Evolutionary conservation across 2,888 invertebrate genomes (phyloP).

Genomic region (Tiliacea citrago): DNA sequence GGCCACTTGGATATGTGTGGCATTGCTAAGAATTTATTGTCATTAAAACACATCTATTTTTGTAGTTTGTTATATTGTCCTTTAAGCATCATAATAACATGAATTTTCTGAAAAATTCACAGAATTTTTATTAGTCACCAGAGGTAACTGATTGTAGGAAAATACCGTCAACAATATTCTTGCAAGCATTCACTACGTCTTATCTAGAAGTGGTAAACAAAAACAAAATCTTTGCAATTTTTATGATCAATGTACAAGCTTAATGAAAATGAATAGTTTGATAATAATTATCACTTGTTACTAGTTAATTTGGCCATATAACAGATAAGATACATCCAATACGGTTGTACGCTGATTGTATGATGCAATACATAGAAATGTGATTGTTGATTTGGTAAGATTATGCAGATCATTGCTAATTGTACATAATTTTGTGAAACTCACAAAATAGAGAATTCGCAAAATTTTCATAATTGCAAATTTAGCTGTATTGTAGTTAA

Average conservation of each 20-base stretch:
- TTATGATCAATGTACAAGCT: conserved; percentile 56
- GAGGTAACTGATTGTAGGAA: conserved; percentile 37
- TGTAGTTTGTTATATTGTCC: conserved; percentile 18
- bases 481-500: background rate
- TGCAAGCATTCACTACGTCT: conserved; percentile 47
- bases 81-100: conserved; percentile 17
- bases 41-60: conserved; percentile 27
- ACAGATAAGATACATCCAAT: conserved; percentile 70
- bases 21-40: conserved; percentile 22
- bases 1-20: conserved; percentile 34
- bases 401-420: conserved; percentile 45
- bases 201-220: conserved; percentile 67
- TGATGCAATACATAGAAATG: conserved; percentile 75
- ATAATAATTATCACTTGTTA: conserved; percentile 63
- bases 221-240: conserved; percentile 60
- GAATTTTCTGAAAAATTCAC: conserved; percentile 27
- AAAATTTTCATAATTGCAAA: background rate
- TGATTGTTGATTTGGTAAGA: conserved; percentile 40
- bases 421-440: conserved; percentile 1
- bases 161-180: conserved; percentile 53
- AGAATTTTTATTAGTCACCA: conserved; percentile 42
- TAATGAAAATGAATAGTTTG: conserved; percentile 68
- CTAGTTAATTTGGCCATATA: conserved; percentile 58
- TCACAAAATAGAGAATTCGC: background rate
- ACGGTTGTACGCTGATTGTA: conserved; percentile 64